Percentiles rank a stretch among this genome's conserved stretches.
Evolutionary conservation across 2,113 vertebrate species (phyloP).

Genomic region (Sinocyclocheilus grahami): DNA sequence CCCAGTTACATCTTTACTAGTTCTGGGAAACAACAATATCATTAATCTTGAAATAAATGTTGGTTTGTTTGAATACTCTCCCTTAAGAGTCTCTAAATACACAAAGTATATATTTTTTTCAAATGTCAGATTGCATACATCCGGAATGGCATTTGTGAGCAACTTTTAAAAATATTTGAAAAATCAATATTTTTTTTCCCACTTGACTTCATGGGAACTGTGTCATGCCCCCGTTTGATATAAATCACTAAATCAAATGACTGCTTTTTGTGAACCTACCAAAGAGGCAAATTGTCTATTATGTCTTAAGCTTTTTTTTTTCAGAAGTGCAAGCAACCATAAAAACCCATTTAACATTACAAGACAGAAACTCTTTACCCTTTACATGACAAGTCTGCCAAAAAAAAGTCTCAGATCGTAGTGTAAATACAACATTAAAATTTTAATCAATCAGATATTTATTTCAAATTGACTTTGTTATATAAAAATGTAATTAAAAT

Average conservation of each 20-base stretch:
- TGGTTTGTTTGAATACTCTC: slow-evolving; percentile 43
- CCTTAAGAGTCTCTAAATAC: slow-evolving; percentile 48
- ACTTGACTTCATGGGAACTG: slow-evolving; percentile 40
- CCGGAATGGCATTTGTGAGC: slow-evolving; percentile 38
- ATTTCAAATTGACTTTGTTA: not conserved
- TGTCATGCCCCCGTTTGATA: slow-evolving; percentile 25
- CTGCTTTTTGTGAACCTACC: slow-evolving; percentile 38
- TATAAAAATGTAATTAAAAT: not conserved
- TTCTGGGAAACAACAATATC: slow-evolving; percentile 40
- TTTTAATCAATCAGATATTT: not conserved
- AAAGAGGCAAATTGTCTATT: slow-evolving; percentile 20
- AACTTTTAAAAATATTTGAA: slow-evolving; percentile 30
- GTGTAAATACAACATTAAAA: not conserved
- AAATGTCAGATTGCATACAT: slow-evolving; percentile 21
- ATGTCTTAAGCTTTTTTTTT: not conserved
- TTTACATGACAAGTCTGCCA: not conserved
- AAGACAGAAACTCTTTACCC: not conserved
- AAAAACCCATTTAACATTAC: not conserved
- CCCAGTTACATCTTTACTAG: slow-evolving; percentile 27
- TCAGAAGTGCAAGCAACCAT: not conserved
- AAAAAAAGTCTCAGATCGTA: not conserved
- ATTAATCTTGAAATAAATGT: slow-evolving; percentile 32
- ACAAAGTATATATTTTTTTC: not conserved
- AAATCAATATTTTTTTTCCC: slow-evolving; percentile 45
- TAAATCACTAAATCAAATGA: slow-evolving; percentile 29